Evolutionary conservation across 1,140 invertebrate genomes (phyloP).

Genomic region (Pygmarrhopalites habei): DNA sequence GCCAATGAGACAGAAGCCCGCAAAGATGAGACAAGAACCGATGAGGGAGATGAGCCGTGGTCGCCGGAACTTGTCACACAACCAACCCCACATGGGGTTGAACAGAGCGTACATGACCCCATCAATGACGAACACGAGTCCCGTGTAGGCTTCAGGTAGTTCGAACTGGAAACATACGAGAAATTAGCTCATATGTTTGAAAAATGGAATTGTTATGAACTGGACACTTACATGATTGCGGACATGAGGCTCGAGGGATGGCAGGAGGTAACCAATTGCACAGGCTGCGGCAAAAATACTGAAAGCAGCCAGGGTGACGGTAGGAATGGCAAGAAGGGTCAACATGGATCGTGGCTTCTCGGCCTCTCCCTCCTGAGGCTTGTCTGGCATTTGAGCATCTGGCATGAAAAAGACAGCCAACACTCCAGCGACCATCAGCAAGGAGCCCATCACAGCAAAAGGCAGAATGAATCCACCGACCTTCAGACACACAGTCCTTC

Average conservation of each 20-base stretch:
- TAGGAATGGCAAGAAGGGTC: constrained; percentile 57
- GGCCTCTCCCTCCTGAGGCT: neutral
- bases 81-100: constrained; percentile 71
- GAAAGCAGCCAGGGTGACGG: constrained; percentile 57
- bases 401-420: constrained; percentile 62
- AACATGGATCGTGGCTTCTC: neutral
- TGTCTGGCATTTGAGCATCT: constrained; percentile 40
- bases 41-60: constrained; percentile 61
- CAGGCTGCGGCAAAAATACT: constrained; percentile 67
- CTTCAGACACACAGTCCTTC: no score
- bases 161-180: constrained; percentile 50
- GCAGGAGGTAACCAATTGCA: constrained; percentile 73
- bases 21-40: constrained; percentile 58
- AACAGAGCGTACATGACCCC: constrained; percentile 74
- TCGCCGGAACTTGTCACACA: constrained; percentile 58
- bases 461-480: constrained; percentile 76
- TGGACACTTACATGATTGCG: neutral
- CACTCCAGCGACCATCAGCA: constrained; percentile 66
- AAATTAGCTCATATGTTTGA: neutral
- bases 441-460: constrained; percentile 71
- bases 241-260: constrained; percentile 72
- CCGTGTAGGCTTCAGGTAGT: constrained; percentile 63
- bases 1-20: constrained; percentile 62
- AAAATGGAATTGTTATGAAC: neutral
- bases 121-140: constrained; percentile 80